Evolutionary conservation across 2,797 vertebrate species (phyloP).

Genomic region (Dromococcyx pavoninus): DNA sequence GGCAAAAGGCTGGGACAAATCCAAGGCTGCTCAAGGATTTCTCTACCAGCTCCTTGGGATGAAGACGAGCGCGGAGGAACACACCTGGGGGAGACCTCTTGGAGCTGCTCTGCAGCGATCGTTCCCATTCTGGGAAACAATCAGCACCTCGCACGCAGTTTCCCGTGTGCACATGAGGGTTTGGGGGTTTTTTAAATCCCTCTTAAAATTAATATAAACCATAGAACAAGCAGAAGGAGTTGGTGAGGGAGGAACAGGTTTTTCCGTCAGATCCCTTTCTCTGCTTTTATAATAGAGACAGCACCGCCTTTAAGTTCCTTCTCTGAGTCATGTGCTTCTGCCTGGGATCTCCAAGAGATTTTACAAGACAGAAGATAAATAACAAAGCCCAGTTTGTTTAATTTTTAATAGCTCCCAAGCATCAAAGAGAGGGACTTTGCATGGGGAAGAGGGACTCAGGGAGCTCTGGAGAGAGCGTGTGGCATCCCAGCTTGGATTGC

Average conservation of each 20-base stretch:
- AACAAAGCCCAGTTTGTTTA: not conserved
- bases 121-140: not conserved
- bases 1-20: not conserved
- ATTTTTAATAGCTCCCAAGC: not conserved
- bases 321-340: not conserved
- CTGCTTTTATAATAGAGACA: not conserved
- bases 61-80: not conserved
- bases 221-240: not conserved
- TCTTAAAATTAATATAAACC: not conserved
- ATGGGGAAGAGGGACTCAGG: not conserved
- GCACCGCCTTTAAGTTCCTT: not conserved
- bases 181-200: not conserved
- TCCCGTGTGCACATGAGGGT: accelerated
- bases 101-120: not conserved
- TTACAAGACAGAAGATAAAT: not conserved
- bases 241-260: not conserved
- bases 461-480: not conserved
- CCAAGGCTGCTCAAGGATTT: not conserved
- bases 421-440: not conserved
- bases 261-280: not conserved
- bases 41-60: not conserved
- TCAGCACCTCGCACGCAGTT: not conserved
- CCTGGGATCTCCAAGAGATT: not conserved
- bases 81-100: not conserved
- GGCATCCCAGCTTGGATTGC: constrained; percentile 7